Evolutionary conservation across 2,797 vertebrate species (phyloP), one percentile per base, ranked within the genome.

Genomic region (Pelodytes ibericus): DNA sequence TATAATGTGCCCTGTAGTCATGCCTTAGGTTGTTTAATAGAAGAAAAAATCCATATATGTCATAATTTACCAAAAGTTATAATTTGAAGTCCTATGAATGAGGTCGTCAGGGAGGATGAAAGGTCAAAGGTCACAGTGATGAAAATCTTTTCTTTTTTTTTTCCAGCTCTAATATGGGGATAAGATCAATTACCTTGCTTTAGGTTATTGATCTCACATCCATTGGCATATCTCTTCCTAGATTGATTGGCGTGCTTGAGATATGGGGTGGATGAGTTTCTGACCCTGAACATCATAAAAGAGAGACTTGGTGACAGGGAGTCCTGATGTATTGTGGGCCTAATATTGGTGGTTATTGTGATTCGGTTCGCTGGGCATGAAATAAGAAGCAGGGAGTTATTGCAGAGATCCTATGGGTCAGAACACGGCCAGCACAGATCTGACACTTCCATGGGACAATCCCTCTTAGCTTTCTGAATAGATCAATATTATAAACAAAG

Each of bases 121-220:
- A 80, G 92, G 94, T 94, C 93, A 96, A 83, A 92, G 96, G 94
- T 95, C 93, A 86, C 74, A 51, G 87, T 90, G 85, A 88, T 82
- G 87, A 90, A 91, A 93, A 92, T 86, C 89, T 94, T 95, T 65
- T 94, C 95, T 94, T 94, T 86, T 89, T 94, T 95, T 65, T 94
- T 95, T 94, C 94, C 61, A 84, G 91, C 94, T 91, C 88, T 87
- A 87, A 89, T 67, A 53, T 91, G 87, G 94, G 91, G 91, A 88
- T 53, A 87, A 91, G 87, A 96, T 97, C 96, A 94, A 93, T 96
- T 92, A 92, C 89, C 86, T 88, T 91, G 87, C 92, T 87, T 92
- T 89, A 80, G 86, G 71, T 44, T 88, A 96, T 96, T 86, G 93
- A 97, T 95, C 90, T 72, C 77, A 85, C 72, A 78, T 86, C 86